Base-by-base conservation (phyloP, 1,140 invertebrate species). In the Neodiprion fabricii region DNA sequence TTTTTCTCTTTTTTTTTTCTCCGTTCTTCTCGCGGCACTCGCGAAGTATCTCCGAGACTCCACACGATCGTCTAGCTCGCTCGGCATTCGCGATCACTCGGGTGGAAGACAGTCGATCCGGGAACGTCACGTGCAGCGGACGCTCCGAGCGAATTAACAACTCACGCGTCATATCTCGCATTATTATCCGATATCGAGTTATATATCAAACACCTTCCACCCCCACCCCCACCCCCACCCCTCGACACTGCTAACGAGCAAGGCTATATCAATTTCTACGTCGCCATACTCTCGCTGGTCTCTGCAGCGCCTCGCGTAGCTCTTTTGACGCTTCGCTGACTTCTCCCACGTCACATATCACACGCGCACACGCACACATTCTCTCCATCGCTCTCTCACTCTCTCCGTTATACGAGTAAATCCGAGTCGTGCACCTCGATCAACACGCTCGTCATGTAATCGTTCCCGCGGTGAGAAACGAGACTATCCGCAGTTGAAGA, bases 111-210 rank as follows among this genome's bases (percentile, higher is more conserved):
- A 53, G 50, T 14, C 50, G 50, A 53, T 53, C 17, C 50, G 50
- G n/a, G 50, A 53, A 53, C 50, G 50, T 53, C 50, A 53, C 50
- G 50, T 53, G 50, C 50, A 53, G n/a, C 50, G 50, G 82, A 82
- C 81, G 80, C 72, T 77, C 80, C 78, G 78, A 73, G 73, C 77
- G 80, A 84, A 87, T 87, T 87, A 86, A 83, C 84, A 84, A 87
- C 82, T 85, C 80, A 84, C 84, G 83, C 85, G 80, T 85, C 84
- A 84, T 86, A 84, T 87, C 83, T 82, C 80, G 76, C 81, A 85
- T 87, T 88, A 87, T 87, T 86, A 86, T 86, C 82, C 80, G 75
- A 82, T 84, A 85, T 85, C 82, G 82, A 80, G 84, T 83, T 87
- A 86, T 86, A 83, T 82, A 84, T 85, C 81, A 81, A 83, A 84